A percentile compares a stretch with the other conserved stretches of the same genome.
These are phyloP conservation scores for Thymallus thymallus DNA, from an alignment of 2,113 vertebrate species.

Conservation along the genomic window DNA sequence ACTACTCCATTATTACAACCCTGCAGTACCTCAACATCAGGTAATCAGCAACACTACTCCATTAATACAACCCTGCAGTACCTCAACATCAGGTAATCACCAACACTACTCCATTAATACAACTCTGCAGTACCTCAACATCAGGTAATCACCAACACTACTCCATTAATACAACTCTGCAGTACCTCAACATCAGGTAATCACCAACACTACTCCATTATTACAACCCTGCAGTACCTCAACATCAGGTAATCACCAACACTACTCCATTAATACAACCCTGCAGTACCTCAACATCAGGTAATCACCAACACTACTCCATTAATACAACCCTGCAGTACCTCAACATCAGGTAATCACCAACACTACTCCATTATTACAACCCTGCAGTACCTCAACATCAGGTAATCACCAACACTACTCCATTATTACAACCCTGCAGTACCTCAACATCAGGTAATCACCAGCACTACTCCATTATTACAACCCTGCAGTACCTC, in stretches of 20 bases:
- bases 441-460: slow-evolving; percentile 23
- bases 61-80: no score
- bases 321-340: slow-evolving; percentile 75
- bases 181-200: slow-evolving; percentile 87
- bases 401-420: slow-evolving; percentile 1
- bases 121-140: background rate
- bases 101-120: no score
- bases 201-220: no score
- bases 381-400: background rate
- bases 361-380: no score
- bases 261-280: no score
- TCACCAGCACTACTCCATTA: no score
- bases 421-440: slow-evolving; percentile 76
- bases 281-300: background rate
- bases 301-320: no score
- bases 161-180: slow-evolving; percentile 77
- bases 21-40: background rate
- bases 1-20: no score
- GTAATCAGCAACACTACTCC: no score
- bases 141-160: background rate
- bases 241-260: no score
- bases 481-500: background rate
- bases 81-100: slow-evolving; percentile 78
- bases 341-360: slow-evolving; percentile 84
- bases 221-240: no score